Evolutionary conservation across 2,888 invertebrate genomes (phyloP), one percentile per base, ranked within the genome.

Genomic region (Drosophila mimetica): DNA sequence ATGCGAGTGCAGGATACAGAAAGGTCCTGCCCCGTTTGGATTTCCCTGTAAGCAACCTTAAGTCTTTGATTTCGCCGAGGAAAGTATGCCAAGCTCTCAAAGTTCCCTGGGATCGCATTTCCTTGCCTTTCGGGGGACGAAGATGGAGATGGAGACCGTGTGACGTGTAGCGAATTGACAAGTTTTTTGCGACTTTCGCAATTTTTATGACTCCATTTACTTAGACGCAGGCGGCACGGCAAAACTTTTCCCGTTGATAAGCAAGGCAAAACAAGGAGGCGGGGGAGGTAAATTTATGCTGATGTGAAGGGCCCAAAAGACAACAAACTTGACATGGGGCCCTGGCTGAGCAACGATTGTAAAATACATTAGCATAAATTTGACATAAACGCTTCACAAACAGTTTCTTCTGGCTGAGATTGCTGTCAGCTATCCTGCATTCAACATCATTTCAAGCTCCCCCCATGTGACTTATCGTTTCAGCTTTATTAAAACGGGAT

Each of bases 191-290:
- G 75, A 76, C 77, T 76, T 78, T 75, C 79, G 77, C 77, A 85
- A 78, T 88, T 90, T 88, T 89, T 89, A 89, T 89, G 88, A 79
- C 89, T 90, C 78, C 86, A 89, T 90, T 89, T 81, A 83, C 69
- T 50, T 60, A 57, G 48, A 44, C 42, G 34, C 64, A 55, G 66
- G 63, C 34, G 63, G 55, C 63, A 42, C 34, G 61, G 66, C 55
- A 60, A 61, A 66, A 63, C 53, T 61, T 63, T 51, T 54, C 59
- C 51, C 46, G 44, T 58, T 75, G 80, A 78, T 80, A 81, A 82
- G 80, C 63, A 71, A 78, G 59, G 59, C 48, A 46, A 66, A 44
- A 37, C 39, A 7, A 2, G 9, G 44, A 8, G 16, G 30, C 36
- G 46, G 41, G 20, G 13, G 20, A 30, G 53, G 37, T 22, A 86